A percentile compares a stretch with the other conserved stretches of the same genome.
phyloP scores from a whole-genome alignment of 2,888 invertebrate genomes.

The Onthophagus sagittarius region DNA sequence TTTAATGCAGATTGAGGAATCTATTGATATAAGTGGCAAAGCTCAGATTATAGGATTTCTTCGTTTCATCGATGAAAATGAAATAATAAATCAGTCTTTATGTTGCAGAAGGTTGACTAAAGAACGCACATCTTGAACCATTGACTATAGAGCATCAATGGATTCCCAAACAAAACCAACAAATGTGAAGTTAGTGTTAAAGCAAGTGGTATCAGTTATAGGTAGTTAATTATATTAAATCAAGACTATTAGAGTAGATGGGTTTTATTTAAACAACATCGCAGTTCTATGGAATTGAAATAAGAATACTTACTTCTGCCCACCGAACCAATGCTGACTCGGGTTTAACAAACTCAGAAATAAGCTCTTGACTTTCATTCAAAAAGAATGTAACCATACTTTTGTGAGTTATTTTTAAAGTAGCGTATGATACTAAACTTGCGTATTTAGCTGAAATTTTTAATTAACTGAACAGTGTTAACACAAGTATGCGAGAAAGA shows the following conservation, averaged over 20 bases:
- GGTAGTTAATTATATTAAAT: constrained; percentile 34
- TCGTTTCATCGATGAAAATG: background rate
- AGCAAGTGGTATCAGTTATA: constrained; percentile 22
- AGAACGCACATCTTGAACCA: background rate
- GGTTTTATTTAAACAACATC: constrained; percentile 29
- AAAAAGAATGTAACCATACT: too few relatives aligned
- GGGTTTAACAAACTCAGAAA: constrained; percentile 28
- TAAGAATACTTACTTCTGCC: constrained; percentile 31
- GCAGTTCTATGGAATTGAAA: constrained; percentile 30
- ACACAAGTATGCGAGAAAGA: background rate
- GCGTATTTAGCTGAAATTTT: constrained; percentile 16
- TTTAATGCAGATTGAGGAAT: background rate
- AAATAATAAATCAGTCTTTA: background rate
- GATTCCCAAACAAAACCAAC: background rate
- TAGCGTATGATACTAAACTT: constrained; percentile 19
- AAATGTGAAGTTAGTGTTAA: background rate
- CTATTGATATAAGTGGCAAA: background rate
- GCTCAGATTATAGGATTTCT: background rate
- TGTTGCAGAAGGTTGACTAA: background rate
- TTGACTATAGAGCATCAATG: background rate
- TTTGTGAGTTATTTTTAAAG: too few relatives aligned
- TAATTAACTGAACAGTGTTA: background rate
- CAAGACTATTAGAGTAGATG: constrained; percentile 30
- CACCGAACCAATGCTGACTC: constrained; percentile 28
- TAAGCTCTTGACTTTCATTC: too few relatives aligned